Conservation (phyloP, 1,140 invertebrate species). For the Magallana angulata region DNA sequence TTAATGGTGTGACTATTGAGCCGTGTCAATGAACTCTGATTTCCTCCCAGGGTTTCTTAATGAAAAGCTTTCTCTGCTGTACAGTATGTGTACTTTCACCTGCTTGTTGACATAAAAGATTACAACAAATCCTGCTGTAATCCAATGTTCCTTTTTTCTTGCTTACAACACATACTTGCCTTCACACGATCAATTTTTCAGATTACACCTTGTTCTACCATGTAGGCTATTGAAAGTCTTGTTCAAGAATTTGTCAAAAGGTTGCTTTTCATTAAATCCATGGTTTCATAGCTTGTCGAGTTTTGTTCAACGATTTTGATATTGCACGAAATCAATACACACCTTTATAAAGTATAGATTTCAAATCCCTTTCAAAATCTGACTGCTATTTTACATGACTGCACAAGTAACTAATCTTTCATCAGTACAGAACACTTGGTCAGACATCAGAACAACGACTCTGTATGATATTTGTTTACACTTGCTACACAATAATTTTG, state of each 20-base stretch:
- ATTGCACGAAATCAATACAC: conserved; percentile 30
- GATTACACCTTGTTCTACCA: background rate
- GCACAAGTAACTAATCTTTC: background rate
- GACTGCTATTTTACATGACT: background rate
- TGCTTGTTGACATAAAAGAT: conserved; percentile 31
- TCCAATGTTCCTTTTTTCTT: background rate
- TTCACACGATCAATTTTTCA: conserved; percentile 1
- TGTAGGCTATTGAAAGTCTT: background rate
- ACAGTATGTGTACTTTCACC: conserved; percentile 10
- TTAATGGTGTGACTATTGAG: background rate
- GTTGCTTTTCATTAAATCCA: conserved; percentile 7
- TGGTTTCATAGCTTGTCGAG: background rate
- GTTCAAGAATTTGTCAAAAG: background rate
- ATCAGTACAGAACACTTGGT: background rate
- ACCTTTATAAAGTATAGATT: background rate
- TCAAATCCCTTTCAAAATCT: conserved; percentile 19
- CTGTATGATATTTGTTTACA: conserved; percentile 34
- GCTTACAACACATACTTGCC: background rate
- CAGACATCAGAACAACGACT: background rate
- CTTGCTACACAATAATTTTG: conserved; percentile 17
- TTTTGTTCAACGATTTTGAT: background rate
- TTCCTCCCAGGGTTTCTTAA: background rate
- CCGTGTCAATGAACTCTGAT: conserved; percentile 6
- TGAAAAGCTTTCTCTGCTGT: background rate
- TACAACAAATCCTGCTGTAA: conserved; percentile 3